Base-by-base conservation (phyloP, 2,888 invertebrate genomes). In the Brachypalpus laphriformis region DNA sequence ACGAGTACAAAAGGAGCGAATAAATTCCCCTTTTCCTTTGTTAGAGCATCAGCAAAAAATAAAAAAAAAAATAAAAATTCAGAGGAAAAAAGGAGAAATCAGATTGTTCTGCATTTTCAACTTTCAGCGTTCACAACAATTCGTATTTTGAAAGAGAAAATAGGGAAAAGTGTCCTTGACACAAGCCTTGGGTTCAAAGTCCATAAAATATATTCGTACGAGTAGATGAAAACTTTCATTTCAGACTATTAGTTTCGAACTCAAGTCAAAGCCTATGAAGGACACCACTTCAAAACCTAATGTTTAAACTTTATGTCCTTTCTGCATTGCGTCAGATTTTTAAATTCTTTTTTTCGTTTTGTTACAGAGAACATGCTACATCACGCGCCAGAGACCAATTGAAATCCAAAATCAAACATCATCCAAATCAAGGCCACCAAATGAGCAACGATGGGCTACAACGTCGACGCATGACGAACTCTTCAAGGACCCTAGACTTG, bases 371-470 rank as follows among this genome's bases (percentile, higher is more conserved):
- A 65, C 22, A 63, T 54, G 59, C 45, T 8, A 42, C 42, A 57
- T n/a, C 18, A 66, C 9, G 61, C 61, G 31, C 3, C 31, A 20
- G 66, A 40, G 71, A 31, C 56, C 54, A 20, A 47, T 54, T 68
- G 56, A 74, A 63, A 25, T n/a, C 75, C 20, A 59, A 68, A 37
- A 34, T 57, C 59, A 71, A 40, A 65, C 63, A 76, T 42, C 63
- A 34, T 28, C 7, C 45, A 71, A 76, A 47, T 8, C 81, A 85
- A 85, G 81, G 85, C 85, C 65, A 80, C 80, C 85, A 85, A 75
- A 85, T 85, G 85, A 75, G 34, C 81, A 59, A 28, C 70, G 76
- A 71, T 71, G 70, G 85, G 76, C 59, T 71, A 61, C 75, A 54
- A 61, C 31, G 28, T 42, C 63, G 66, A 71, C 75, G 85, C 75